phyloP scores from a whole-genome alignment of 2,797 vertebrate species.

The Phataginus tricuspis region DNA sequence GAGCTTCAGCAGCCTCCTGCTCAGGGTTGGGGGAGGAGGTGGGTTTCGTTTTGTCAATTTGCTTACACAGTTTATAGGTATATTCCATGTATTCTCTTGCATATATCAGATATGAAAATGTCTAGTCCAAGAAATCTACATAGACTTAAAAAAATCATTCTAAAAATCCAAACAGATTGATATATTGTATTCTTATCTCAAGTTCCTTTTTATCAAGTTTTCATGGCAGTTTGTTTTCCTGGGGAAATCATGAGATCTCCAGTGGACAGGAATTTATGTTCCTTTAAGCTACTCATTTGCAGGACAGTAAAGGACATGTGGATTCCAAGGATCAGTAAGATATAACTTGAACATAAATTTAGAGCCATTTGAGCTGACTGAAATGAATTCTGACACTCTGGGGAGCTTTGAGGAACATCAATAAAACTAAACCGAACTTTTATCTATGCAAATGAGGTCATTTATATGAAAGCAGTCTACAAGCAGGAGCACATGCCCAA shows the following conservation, averaged over 20 bases:
- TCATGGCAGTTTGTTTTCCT: neutral
- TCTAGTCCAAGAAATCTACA: neutral
- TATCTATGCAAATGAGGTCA: conserved; percentile 19
- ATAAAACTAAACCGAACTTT: neutral
- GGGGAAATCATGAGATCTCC: neutral
- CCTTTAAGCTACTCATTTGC: neutral
- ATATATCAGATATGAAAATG: neutral
- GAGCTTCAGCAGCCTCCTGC: neutral
- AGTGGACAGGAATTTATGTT: neutral
- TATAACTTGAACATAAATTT: neutral
- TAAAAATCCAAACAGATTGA: neutral
- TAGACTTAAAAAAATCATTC: conserved; percentile 6
- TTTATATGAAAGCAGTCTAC: conserved; percentile 5
- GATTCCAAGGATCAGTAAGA: neutral
- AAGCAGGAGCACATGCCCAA: neutral
- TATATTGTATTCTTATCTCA: neutral
- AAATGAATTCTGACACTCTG: neutral
- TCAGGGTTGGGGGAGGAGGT: neutral
- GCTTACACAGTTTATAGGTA: neutral
- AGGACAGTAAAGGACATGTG: neutral
- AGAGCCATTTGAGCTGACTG: neutral
- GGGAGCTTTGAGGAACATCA: neutral
- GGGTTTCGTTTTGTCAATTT: neutral
- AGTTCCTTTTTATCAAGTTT: neutral
- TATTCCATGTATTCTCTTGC: neutral